phyloP scores from a whole-genome alignment of 2,888 invertebrate genomes.

The Prosapia bicincta region DNA sequence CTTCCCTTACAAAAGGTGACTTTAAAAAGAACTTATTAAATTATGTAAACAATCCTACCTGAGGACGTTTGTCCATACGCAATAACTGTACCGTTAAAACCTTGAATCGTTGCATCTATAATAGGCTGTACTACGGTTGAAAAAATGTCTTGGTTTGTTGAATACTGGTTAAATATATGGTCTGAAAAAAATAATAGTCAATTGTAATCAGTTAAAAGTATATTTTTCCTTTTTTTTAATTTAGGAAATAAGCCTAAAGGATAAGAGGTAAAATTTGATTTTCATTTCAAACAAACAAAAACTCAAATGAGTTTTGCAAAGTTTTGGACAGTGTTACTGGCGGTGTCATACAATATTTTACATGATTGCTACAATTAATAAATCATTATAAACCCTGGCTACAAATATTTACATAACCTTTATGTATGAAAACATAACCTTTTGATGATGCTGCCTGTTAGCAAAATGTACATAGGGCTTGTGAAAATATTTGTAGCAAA shows the following conservation, averaged over 20 bases:
- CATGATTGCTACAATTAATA: no score
- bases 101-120: conserved; percentile 65
- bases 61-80: conserved; percentile 91
- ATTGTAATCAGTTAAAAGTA: conserved; percentile 35
- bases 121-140: conserved; percentile 66
- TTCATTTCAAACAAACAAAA: conserved; percentile 30
- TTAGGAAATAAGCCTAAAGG: no score
- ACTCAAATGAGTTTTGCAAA: conserved; percentile 29
- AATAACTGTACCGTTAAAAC: conserved; percentile 84
- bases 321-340: not conserved
- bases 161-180: conserved; percentile 62
- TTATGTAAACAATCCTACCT: conserved; percentile 48
- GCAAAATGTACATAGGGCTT: no score
- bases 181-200: conserved; percentile 53
- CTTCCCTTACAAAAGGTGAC: not conserved
- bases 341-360: no score
- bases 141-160: conserved; percentile 61
- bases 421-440: no score
- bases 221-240: not conserved
- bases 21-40: not conserved
- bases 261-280: no score
- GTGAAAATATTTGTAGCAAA: no score
- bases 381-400: no score
- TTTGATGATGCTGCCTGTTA: no score
- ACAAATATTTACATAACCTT: no score